phyloP scores from a whole-genome alignment of 2,113 vertebrate genomes.

The Potamarius usumacintae region DNA sequence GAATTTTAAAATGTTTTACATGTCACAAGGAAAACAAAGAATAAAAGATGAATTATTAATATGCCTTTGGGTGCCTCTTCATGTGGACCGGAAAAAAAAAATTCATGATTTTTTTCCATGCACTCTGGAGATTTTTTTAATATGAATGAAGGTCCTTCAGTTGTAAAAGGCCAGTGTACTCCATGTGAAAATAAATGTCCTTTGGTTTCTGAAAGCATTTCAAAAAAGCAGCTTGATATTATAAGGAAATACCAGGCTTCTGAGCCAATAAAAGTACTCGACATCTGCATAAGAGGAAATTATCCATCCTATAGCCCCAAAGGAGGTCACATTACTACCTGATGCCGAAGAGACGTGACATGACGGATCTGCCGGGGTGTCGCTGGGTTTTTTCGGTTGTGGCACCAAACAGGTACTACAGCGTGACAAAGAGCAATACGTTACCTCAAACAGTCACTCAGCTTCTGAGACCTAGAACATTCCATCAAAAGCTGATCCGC shows the following conservation, averaged over 20 bases:
- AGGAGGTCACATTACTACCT: slow-evolving; percentile 44
- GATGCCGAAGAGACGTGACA: slow-evolving; percentile 34
- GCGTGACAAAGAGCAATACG: slow-evolving; percentile 27
- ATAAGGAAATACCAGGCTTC: background rate
- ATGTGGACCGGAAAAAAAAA: slow-evolving; percentile 8
- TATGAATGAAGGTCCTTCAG: slow-evolving; percentile 23
- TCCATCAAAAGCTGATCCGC: slow-evolving; percentile 35
- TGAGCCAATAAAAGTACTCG: slow-evolving; percentile 11
- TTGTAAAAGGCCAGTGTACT: background rate
- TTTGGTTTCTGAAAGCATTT: background rate
- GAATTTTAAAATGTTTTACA: slow-evolving; percentile 42
- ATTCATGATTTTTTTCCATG: background rate
- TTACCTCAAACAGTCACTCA: slow-evolving; percentile 14
- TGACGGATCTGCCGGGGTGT: slow-evolving; percentile 41
- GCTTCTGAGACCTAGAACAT: slow-evolving; percentile 2
- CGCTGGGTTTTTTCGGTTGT: slow-evolving; percentile 33
- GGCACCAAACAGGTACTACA: slow-evolving; percentile 33
- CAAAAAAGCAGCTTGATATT: background rate
- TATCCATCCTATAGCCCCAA: slow-evolving; percentile 33
- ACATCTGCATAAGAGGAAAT: slow-evolving; percentile 30
- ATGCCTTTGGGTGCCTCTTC: slow-evolving; percentile 35
- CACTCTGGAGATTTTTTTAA: background rate
- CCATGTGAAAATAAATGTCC: background rate
- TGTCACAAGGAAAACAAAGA: slow-evolving; percentile 37
- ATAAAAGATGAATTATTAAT: slow-evolving; percentile 53